phyloP scores from a whole-genome alignment of 2,113 vertebrate genomes.

The Pseudopodoces humilis region DNA sequence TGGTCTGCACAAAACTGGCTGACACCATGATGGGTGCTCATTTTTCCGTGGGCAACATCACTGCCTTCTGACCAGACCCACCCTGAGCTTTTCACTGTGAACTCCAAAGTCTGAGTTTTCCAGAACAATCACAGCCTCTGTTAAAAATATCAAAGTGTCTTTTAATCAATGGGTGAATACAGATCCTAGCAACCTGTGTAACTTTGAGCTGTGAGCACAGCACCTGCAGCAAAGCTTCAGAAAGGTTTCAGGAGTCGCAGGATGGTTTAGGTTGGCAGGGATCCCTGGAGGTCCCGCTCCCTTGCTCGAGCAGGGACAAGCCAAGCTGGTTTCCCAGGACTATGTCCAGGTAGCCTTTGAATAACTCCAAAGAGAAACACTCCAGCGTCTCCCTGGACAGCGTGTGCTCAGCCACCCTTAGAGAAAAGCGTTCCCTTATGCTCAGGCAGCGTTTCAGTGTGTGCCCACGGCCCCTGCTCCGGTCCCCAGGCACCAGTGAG shows the following conservation, averaged over 20 bases:
- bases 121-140: neutral
- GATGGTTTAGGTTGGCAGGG: no score
- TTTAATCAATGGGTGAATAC: fast-evolving
- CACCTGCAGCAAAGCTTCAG: neutral
- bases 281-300: no score
- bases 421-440: neutral
- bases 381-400: neutral
- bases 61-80: neutral
- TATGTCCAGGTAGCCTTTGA: neutral
- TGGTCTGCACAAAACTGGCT: neutral
- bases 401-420: neutral
- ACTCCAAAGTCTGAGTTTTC: neutral
- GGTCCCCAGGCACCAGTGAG: no score
- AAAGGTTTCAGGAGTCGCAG: neutral
- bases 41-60: fast-evolving
- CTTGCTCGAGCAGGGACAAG: neutral
- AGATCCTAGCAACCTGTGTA: fast-evolving
- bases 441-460: neutral
- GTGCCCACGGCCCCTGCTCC: neutral
- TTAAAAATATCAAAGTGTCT: fast-evolving
- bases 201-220: fast-evolving
- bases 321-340: neutral
- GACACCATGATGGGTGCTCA: fast-evolving
- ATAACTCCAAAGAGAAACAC: no score
- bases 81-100: neutral